Evolutionary conservation across 2,888 invertebrate species (phyloP).

Genomic region (Sycophila texana): DNA sequence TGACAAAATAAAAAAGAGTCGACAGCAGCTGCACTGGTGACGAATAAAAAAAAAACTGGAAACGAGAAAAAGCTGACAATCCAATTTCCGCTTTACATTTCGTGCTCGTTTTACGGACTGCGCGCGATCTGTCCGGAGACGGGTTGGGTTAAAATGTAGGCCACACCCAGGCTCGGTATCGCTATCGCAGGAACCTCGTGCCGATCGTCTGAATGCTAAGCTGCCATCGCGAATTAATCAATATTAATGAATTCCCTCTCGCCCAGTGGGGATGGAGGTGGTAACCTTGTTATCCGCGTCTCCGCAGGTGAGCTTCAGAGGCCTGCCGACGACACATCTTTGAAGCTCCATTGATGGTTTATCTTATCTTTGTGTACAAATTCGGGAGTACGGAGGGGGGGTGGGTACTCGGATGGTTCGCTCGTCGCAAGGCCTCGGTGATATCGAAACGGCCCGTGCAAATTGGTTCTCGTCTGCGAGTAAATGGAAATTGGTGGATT

Average conservation of each 20-base stretch:
- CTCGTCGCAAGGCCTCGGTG: not conserved
- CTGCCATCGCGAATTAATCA: constrained; percentile 16
- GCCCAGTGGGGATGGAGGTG: not conserved
- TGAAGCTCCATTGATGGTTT: not conserved
- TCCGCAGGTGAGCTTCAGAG: no score
- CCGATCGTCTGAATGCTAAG: constrained; percentile 17
- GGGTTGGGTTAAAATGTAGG: not conserved
- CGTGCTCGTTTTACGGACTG: constrained; percentile 8
- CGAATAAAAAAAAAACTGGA: constrained; percentile 5
- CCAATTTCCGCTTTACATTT: constrained; percentile 47
- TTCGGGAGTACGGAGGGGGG: not conserved
- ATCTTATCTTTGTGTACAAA: constrained; percentile 18
- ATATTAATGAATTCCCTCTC: constrained; percentile 20
- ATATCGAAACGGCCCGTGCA: not conserved
- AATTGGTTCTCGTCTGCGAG: not conserved
- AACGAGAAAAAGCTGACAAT: constrained; percentile 32
- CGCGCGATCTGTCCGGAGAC: not conserved
- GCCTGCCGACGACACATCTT: not conserved
- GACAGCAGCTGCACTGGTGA: not conserved
- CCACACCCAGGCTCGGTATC: not conserved
- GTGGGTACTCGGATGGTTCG: no score
- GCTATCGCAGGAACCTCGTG: not conserved
- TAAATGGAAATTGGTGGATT: no score
- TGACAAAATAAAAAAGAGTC: not conserved
- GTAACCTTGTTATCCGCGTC: no score